Base-by-base conservation (phyloP, 2,888 invertebrate species). In the Panopea generosa region DNA sequence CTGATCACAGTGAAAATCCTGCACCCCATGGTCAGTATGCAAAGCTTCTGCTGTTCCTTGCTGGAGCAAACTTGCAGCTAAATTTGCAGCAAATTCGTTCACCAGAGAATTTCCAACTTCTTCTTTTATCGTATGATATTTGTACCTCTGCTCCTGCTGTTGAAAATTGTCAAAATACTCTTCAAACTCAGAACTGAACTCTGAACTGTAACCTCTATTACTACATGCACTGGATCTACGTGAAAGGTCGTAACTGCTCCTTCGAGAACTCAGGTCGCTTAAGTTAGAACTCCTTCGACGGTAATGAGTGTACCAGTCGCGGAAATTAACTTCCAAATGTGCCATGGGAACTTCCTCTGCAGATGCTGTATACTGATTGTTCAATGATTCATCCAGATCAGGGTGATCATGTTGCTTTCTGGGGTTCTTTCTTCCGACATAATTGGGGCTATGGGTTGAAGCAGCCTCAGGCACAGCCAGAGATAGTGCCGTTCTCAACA, bases 241-340 rank as follows among this genome's bases (percentile, higher is more conserved):
- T 0, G 75, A 66, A 1, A 77, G 24, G 57, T 77, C 77, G 29
- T 77, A 79, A 29, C 82, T 84, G 92, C 93, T 97, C 96, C 43
- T 80, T 2, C 90, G 79, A 0, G 90, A 89, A n/a, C 87, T 85
- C n/a, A 89, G 55, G 57, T 91, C 90, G 70, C 90, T 90, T 62
- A 90, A 70, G 75, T 90, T 90, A 4, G 90, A 91, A 68, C 90
- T 91, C 22, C 91, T 68, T 43, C 91, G 82, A 45, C 91, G 80
- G 55, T 89, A 85, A 43, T 86, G 81, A 20, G 82, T 73, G 70
- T 87, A 82, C 86, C 89, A 90, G 22, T 89, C 88, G 1, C 82
- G 71, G 59, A 86, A 87, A 61, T 87, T 85, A 7, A 87, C 86
- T 38, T 87, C 88, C 18, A 87, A 77, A 47, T 86, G 83, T 26